A percentile compares a stretch with the other conserved stretches of the same genome.
Evolutionary conservation across 2,888 invertebrate genomes (phyloP).

Genomic region (Therioaphis trifolii): DNA sequence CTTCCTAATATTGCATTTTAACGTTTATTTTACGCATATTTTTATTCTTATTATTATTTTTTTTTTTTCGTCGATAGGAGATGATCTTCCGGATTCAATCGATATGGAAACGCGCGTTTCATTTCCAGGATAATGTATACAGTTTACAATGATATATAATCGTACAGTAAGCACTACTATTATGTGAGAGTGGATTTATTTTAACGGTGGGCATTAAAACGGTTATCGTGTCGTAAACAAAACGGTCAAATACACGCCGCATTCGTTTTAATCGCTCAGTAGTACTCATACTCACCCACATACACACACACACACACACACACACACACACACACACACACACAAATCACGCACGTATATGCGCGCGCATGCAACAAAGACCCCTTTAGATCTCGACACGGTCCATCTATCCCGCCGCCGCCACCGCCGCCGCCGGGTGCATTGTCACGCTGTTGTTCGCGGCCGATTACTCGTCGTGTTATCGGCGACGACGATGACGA

Average conservation of each 20-base stretch:
- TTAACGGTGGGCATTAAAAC: constrained; percentile 37
- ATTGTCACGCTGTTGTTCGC: constrained; percentile 23
- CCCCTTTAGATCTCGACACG: background rate
- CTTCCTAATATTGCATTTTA: background rate
- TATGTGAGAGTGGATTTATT: constrained; percentile 15
- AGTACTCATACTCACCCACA: background rate
- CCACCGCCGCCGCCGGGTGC: background rate
- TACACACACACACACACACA: background rate
- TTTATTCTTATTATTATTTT: too few species aligned
- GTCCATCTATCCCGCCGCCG: background rate
- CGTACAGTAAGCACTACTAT: background rate
- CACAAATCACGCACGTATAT: background rate
- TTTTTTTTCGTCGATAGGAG: too few species aligned
- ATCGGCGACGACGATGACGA: background rate
- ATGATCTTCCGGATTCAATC: too few species aligned
- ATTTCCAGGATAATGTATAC: background rate
- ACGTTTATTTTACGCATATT: too few species aligned
- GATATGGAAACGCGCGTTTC: too few species aligned
- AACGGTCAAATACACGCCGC: constrained; percentile 46
- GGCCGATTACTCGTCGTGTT: constrained; percentile 15
- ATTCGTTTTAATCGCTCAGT: constrained; percentile 44
- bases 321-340: background rate
- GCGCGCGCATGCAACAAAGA: background rate
- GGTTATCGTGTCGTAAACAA: constrained; percentile 33
- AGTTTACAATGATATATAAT: background rate